A percentile compares a stretch with the other conserved stretches of the same genome.
phyloP scores from a whole-genome alignment of 1,140 invertebrate genomes.

The Steinernema khuongi region DNA sequence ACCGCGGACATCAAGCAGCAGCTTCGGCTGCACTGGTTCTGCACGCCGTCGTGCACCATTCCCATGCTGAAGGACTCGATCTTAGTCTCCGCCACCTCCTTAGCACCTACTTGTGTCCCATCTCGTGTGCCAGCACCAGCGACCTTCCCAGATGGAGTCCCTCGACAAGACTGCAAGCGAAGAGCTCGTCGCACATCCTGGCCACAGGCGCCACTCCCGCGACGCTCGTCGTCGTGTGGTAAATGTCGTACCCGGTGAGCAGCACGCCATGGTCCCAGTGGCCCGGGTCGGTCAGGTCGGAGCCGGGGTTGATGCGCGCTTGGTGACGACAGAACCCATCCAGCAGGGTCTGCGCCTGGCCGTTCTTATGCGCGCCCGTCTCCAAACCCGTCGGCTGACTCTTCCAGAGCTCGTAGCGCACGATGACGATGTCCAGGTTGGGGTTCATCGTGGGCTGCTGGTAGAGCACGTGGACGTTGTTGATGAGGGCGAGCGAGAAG shows the following conservation, averaged over 20 bases:
- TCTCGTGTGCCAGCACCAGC: conserved; percentile 57
- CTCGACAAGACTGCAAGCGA: conserved; percentile 56
- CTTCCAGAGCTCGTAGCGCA: conserved; percentile 58
- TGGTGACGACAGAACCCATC: conserved; percentile 58
- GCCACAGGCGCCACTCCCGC: conserved; percentile 57
- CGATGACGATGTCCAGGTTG: conserved; percentile 58
- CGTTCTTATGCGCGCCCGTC: conserved; percentile 55
- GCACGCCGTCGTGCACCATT: conserved; percentile 58
- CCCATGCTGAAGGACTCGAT: conserved; percentile 48
- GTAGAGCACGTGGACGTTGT: conserved; percentile 58
- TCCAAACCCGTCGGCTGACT: conserved; percentile 51
- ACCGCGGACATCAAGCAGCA: conserved; percentile 59
- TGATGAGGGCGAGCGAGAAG: conserved; percentile 55
- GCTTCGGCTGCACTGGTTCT: conserved; percentile 54
- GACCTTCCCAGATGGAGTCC: conserved; percentile 55
- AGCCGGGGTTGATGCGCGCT: conserved; percentile 56
- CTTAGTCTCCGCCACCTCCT: background rate
- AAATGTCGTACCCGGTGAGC: conserved; percentile 61
- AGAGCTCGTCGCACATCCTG: conserved; percentile 58
- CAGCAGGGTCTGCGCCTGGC: conserved; percentile 55
- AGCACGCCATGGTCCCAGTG: conserved; percentile 65
- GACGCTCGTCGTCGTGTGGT: conserved; percentile 55
- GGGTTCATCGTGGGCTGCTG: conserved; percentile 56
- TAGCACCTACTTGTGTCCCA: conserved; percentile 55
- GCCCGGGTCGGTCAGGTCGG: conserved; percentile 52